These are phyloP conservation scores for Hiodon tergisus DNA, from an alignment of 2,113 vertebrate genomes.

Conservation along the genomic window DNA sequence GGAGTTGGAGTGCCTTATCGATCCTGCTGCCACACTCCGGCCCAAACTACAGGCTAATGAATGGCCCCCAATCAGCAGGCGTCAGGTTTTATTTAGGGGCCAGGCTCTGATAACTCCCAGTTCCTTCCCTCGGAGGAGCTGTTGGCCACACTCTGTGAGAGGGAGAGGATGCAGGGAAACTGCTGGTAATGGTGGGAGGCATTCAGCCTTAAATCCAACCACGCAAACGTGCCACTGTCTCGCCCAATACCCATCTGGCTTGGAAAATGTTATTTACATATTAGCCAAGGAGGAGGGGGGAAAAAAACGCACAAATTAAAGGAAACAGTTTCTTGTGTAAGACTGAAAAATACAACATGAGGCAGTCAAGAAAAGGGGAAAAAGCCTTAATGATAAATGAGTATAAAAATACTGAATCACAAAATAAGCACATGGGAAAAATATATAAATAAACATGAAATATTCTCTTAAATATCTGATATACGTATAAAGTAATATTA, in stretches of 20 bases:
- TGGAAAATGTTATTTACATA: background rate
- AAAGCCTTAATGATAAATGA: too few species aligned
- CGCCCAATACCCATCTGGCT: background rate
- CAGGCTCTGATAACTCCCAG: constrained; percentile 46
- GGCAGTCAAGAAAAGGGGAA: background rate
- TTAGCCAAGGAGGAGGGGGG: background rate
- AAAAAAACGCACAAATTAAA: background rate
- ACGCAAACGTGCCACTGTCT: constrained; percentile 2
- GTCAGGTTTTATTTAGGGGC: constrained; percentile 55
- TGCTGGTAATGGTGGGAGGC: constrained; percentile 8
- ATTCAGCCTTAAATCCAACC: constrained; percentile 10
- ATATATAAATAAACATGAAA: too few species aligned
- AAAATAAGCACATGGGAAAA: too few species aligned
- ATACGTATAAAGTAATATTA: too few species aligned
- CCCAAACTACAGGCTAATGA: constrained; percentile 55
- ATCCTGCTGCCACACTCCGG: constrained; percentile 59
- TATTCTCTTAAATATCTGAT: too few species aligned
- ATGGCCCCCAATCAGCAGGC: constrained; percentile 52
- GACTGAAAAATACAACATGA: background rate
- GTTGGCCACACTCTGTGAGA: constrained; percentile 34
- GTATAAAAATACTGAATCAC: too few species aligned
- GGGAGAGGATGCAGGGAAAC: constrained; percentile 17
- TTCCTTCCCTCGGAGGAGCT: constrained; percentile 44
- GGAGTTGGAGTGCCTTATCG: constrained; percentile 68
- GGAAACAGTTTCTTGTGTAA: background rate